Evolutionary conservation across 2,888 invertebrate genomes (phyloP), one percentile per base, ranked within the genome.

Genomic region (Papilio demoleus): DNA sequence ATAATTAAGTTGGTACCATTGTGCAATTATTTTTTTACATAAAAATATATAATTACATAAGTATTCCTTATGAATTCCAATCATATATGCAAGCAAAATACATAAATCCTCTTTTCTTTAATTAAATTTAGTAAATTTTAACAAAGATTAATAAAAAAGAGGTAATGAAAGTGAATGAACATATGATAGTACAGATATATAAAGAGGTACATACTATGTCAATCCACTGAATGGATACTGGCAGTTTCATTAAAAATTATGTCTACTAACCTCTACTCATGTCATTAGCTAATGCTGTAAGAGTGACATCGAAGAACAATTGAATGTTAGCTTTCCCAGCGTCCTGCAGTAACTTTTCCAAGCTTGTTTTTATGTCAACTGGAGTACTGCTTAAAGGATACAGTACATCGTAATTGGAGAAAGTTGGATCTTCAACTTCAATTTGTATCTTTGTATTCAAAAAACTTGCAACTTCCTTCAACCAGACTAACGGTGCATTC

Each of bases 231-330:
- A n/a, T n/a, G n/a, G n/a, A n/a, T n/a, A n/a, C n/a, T n/a, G n/a
- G n/a, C n/a, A n/a, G n/a, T n/a, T n/a, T 3, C 9, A 31, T 6
- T 17, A 38, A 24, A 60, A 36, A 12, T n/a, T n/a, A n/a, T 22
- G 17, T 38, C 67, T 69, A 79, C 80, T 79, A 81, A 88, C 95
- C 95, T 90, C 95, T 95, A 61, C 94, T 94, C 93, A 96, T 94
- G 77, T 96, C 96, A 76, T 94, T 95, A 5, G 95, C 95, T 91
- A 97, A 93, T 17, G 95, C 93, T 8, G 95, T 94, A 19, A 97
- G 87, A 40, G 95, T 94, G 34, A 94, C 94, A 82, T 96, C 96
- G 77, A 94, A 96, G 84, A 96, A 96, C 73, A 95, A 84, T 77
- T 95, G 95, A 6, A 93, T 84, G 74, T 95, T 95, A 6, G 93